These are phyloP conservation scores for Tangachromis dhanisi DNA, from an alignment of 2,113 vertebrate species.

Conservation along the genomic window DNA sequence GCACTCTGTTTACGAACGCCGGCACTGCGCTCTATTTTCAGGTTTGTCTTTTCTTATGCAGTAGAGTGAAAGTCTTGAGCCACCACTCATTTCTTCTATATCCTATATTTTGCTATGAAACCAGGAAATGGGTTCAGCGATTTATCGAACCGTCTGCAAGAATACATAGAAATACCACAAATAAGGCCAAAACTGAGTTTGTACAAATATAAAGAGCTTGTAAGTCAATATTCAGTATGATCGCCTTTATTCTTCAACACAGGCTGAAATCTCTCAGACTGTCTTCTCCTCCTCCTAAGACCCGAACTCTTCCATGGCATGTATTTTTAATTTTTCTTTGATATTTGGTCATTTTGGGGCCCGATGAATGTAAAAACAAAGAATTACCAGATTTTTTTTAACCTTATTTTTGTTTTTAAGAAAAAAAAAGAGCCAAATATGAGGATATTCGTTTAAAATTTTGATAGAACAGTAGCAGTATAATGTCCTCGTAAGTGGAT, in stretches of 20 bases:
- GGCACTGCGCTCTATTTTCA: not conserved
- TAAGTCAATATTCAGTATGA: not conserved
- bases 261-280: not conserved
- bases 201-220: rapidly evolving
- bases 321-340: too few relatives aligned
- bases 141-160: not conserved
- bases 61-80: not conserved
- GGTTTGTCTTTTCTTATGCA: not conserved
- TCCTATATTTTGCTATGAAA: not conserved
- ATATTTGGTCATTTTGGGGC: not conserved
- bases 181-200: rapidly evolving
- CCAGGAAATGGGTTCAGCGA: rapidly evolving
- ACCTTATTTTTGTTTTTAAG: not conserved
- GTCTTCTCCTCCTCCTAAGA: not conserved
- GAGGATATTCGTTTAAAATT: not conserved
- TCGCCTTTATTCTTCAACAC: not conserved
- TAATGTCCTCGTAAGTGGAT: not conserved
- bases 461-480: not conserved
- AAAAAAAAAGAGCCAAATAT: not conserved
- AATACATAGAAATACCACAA: not conserved
- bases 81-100: not conserved
- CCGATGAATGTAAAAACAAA: not conserved
- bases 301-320: too few relatives aligned
- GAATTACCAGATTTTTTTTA: not conserved
- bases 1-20: not conserved